These are phyloP conservation scores for Poecilus cupreus DNA, from an alignment of 2,888 invertebrate genomes.

Conservation along the genomic window DNA sequence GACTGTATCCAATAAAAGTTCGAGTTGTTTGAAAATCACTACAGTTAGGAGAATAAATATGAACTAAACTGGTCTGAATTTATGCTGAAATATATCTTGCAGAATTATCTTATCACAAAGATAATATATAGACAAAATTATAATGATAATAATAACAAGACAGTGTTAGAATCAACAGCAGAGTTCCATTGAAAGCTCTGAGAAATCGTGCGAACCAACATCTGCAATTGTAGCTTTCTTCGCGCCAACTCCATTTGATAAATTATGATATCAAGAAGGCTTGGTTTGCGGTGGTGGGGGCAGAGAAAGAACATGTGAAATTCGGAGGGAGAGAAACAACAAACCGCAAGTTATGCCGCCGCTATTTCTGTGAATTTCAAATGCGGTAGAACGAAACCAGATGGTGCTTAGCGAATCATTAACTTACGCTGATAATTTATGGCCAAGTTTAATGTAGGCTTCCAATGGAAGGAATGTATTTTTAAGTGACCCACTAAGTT, in stretches of 20 bases:
- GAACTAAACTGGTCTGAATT: too few relatives aligned
- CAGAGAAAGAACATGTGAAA: conserved; percentile 13
- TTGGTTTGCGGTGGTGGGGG: not conserved
- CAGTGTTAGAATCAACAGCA: too few relatives aligned
- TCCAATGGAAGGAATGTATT: too few relatives aligned
- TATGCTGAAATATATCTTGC: too few relatives aligned
- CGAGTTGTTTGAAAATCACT: too few relatives aligned
- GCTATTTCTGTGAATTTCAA: not conserved
- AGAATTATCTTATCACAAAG: not conserved
- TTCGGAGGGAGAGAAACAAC: conserved; percentile 7
- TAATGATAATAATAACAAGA: not conserved
- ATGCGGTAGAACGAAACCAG: conserved; percentile 7
- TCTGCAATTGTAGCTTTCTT: not conserved
- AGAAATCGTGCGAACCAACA: not conserved
- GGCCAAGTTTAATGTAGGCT: too few relatives aligned
- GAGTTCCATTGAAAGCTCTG: not conserved
- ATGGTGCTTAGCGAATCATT: conserved; percentile 9
- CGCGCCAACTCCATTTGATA: conserved; percentile 10
- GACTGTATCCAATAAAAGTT: too few relatives aligned
- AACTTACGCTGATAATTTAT: not conserved
- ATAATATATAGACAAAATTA: not conserved
- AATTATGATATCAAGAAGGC: conserved; percentile 8
- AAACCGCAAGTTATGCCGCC: conserved; percentile 2
- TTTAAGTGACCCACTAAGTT: too few relatives aligned
- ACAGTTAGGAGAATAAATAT: too few relatives aligned